Conservation (phyloP, 2,113 vertebrate species). For the Illadopsis cleaveri region DNA sequence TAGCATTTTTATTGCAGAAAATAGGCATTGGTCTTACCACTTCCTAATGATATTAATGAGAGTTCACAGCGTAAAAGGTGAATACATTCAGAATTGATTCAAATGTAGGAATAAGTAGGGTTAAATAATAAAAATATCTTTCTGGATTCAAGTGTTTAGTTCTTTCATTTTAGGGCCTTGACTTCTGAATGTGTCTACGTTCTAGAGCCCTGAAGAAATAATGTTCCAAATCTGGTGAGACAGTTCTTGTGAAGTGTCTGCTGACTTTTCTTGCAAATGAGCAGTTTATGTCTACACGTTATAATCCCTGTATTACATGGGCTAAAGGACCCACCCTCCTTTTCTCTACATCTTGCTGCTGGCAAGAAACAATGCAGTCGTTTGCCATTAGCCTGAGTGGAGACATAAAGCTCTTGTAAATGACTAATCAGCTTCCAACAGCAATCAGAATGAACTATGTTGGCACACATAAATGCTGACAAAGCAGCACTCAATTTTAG, state of each 20-base stretch:
- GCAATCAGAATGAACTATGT: neutral
- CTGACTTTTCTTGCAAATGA: neutral
- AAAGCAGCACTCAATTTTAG: neutral
- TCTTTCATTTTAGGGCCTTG: neutral
- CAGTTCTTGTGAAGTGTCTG: neutral
- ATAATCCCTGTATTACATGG: neutral
- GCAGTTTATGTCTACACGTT: neutral
- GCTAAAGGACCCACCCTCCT: neutral
- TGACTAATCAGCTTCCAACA: neutral
- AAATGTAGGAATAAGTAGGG: neutral
- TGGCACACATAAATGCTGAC: neutral
- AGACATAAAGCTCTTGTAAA: neutral
- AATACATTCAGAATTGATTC: neutral
- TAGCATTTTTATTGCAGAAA: neutral
- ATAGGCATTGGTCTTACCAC: accelerated
- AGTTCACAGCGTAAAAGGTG: neutral
- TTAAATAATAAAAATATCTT: neutral
- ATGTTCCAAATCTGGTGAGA: neutral
- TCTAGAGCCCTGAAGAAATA: neutral
- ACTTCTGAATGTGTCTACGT: neutral
- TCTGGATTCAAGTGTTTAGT: neutral
- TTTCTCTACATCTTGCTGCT: neutral
- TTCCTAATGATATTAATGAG: neutral
- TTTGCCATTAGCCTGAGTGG: neutral
- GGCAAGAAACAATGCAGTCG: neutral